A percentile compares a stretch with the other conserved stretches of the same genome.
Evolutionary conservation across 2,888 invertebrate genomes (phyloP).

Genomic region (Gerris lacustris): DNA sequence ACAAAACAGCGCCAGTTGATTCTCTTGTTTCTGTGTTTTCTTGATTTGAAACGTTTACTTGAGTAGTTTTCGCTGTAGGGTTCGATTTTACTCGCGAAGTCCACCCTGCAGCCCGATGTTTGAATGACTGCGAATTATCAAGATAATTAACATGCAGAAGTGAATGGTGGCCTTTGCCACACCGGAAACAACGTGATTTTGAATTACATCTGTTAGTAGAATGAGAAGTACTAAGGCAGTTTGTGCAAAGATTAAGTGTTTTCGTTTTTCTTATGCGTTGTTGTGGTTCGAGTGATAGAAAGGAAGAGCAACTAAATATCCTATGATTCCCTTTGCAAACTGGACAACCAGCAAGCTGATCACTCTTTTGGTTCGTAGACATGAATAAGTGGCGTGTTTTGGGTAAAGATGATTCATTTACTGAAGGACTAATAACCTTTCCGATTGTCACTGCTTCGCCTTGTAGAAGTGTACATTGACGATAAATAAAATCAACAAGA

Average conservation of each 20-base stretch:
- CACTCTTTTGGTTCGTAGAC: neutral
- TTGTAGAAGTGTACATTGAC: neutral
- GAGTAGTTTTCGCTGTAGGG: neutral
- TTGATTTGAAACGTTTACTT: neutral
- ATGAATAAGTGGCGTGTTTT: neutral
- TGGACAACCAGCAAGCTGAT: neutral
- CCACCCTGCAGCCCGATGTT: neutral
- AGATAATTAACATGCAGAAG: neutral
- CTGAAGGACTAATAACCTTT: neutral
- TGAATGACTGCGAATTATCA: neutral
- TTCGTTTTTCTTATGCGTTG: neutral
- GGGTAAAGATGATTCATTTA: neutral
- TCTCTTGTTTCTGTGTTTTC: neutral
- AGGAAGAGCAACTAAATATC: neutral
- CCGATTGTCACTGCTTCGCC: neutral
- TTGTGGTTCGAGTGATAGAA: neutral
- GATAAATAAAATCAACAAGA: slow-evolving; percentile 9
- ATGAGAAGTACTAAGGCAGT: slow-evolving; percentile 5
- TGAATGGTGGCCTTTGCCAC: neutral
- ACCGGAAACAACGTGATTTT: neutral
- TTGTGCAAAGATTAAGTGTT: neutral
- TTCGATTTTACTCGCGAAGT: neutral
- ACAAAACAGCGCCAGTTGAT: neutral
- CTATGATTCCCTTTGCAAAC: neutral
- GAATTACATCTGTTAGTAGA: neutral